These are phyloP conservation scores for Eupithecia dodoneata DNA, from an alignment of 2,888 invertebrate species.

Conservation along the genomic window DNA sequence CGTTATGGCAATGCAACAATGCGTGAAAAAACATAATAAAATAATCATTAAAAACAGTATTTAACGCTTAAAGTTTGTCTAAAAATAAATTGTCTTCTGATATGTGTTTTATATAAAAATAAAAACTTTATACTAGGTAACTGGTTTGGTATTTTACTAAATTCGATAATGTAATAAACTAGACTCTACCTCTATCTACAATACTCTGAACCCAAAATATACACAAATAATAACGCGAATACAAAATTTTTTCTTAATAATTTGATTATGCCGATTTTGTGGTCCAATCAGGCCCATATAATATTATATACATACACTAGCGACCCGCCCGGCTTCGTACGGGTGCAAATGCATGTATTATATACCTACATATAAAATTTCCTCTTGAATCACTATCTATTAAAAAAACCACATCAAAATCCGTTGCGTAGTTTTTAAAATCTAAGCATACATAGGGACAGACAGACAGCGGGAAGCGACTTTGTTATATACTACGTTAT, in stretches of 20 bases:
- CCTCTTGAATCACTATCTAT: too few relatives aligned
- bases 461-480: too few relatives aligned
- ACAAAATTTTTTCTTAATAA: conserved; percentile 10
- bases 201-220: conserved; percentile 22
- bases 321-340: too few relatives aligned
- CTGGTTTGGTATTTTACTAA: conserved; percentile 29
- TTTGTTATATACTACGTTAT: too few relatives aligned
- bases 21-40: not conserved
- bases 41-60: not conserved
- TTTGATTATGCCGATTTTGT: not conserved
- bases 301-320: not conserved
- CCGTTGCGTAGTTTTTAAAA: too few relatives aligned
- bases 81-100: not conserved
- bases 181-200: conserved; percentile 10
- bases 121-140: not conserved
- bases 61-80: not conserved
- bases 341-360: too few relatives aligned
- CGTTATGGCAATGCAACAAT: not conserved
- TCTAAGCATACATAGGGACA: too few relatives aligned
- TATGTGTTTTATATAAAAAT: conserved; percentile 5
- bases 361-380: too few relatives aligned
- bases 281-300: not conserved
- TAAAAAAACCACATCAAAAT: too few relatives aligned
- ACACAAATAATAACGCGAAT: conserved; percentile 17
- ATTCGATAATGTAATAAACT: conserved; percentile 33